Evolutionary conservation across 2,113 vertebrate species (phyloP).

Genomic region (Aegypius monachus): DNA sequence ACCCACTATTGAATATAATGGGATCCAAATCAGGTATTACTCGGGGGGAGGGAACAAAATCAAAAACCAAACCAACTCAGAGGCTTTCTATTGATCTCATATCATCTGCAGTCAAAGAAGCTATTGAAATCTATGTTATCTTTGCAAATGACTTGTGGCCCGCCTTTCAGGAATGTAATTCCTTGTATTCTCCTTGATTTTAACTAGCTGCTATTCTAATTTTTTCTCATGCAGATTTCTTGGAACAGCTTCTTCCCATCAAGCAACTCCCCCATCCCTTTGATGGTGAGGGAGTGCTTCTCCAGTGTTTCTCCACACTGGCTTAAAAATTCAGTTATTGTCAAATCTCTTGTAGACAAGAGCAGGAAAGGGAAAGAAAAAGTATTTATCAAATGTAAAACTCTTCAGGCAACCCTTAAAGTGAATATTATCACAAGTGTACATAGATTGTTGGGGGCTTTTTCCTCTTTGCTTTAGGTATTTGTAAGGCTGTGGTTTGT

Average conservation of each 20-base stretch:
- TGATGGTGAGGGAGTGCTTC: neutral
- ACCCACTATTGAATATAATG: neutral
- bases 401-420: neutral
- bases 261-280: neutral
- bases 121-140: neutral
- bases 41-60: neutral
- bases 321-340: neutral
- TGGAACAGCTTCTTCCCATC: slow-evolving; percentile 47
- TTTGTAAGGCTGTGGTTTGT: neutral
- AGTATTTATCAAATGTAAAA: slow-evolving; percentile 2
- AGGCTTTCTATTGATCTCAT: slow-evolving; percentile 1
- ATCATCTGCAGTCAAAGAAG: slow-evolving; percentile 8
- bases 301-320: neutral
- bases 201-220: slow-evolving; percentile 34
- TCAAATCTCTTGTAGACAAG: neutral
- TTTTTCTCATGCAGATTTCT: slow-evolving; percentile 20
- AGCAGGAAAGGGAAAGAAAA: neutral
- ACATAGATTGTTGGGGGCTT: fast-evolving
- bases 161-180: neutral
- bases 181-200: slow-evolving; percentile 24
- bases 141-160: neutral
- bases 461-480: neutral
- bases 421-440: neutral
- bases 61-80: neutral
- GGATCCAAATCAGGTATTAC: neutral